Evolutionary conservation across 2,888 invertebrate species (phyloP).

Genomic region (Selenia dentaria): DNA sequence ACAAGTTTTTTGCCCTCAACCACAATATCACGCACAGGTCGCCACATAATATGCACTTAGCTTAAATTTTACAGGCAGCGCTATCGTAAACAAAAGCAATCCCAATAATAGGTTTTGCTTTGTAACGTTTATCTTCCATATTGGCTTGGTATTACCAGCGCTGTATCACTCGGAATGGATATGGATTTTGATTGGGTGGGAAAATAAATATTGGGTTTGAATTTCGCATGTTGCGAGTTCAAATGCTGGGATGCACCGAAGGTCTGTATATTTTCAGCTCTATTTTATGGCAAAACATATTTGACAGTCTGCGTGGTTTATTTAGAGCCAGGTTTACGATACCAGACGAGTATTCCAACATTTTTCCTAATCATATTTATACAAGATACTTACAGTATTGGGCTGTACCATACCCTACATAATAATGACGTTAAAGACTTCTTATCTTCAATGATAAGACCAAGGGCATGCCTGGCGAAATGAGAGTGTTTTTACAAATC

Average conservation of each 20-base stretch:
- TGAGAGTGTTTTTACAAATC: no score
- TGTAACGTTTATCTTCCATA: conserved; percentile 32
- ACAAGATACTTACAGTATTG: no score
- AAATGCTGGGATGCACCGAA: conserved; percentile 14
- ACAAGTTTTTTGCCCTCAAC: no score
- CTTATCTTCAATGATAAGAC: no score
- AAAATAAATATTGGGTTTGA: conserved; percentile 29
- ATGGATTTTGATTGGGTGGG: conserved; percentile 32
- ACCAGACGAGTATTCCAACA: no score
- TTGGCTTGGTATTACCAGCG: conserved; percentile 31
- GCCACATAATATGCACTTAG: conserved; percentile 7
- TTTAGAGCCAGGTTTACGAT: no score
- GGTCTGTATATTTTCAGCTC: background rate
- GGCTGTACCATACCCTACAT: no score
- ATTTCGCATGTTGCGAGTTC: conserved; percentile 22
- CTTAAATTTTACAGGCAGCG: conserved; percentile 26
- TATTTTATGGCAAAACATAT: background rate
- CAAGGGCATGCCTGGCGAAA: no score
- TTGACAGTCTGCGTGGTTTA: background rate
- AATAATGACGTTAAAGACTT: no score
- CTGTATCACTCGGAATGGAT: conserved; percentile 30
- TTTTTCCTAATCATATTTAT: no score
- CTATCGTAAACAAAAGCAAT: conserved; percentile 35
- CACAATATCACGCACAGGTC: no score
- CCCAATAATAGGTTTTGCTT: conserved; percentile 35